Percentiles rank a stretch among this genome's conserved stretches.
These are phyloP conservation scores for Cettia cetti DNA, from an alignment of 2,113 vertebrate species.

Conservation along the genomic window DNA sequence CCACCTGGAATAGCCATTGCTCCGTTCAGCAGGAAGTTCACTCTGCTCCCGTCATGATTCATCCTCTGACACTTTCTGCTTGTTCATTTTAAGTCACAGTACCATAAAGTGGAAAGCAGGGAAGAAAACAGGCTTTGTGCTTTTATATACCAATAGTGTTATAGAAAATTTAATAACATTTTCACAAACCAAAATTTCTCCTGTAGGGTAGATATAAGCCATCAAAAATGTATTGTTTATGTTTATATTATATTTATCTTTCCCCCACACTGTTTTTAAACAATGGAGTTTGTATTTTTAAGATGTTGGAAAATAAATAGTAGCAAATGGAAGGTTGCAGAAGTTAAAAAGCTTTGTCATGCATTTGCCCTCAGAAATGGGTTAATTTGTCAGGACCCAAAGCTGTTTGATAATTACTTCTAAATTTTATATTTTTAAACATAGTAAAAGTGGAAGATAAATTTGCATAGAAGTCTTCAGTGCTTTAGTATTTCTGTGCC, in stretches of 20 bases:
- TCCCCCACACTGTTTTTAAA: accelerated
- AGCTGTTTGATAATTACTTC: not conserved
- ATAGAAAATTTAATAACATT: not conserved
- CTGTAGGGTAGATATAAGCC: not conserved
- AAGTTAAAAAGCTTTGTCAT: not conserved
- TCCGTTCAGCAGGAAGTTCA: not conserved
- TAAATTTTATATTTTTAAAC: not conserved
- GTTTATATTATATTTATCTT: not conserved
- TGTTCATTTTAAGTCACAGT: not conserved
- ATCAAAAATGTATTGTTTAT: not conserved
- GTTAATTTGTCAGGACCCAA: not conserved
- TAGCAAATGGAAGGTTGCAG: not conserved
- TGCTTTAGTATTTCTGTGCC: not conserved
- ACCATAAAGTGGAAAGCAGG: not conserved
- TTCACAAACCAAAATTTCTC: not conserved
- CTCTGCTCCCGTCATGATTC: not conserved
- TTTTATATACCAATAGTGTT: not conserved
- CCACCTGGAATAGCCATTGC: not conserved
- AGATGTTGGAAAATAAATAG: not conserved
- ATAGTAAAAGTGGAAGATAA: not conserved
- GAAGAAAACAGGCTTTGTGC: not conserved
- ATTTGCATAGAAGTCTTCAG: not conserved
- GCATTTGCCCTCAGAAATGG: not conserved
- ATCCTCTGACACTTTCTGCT: not conserved
- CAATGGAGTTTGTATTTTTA: not conserved